Evolutionary conservation across 2,797 vertebrate genomes (phyloP), one percentile per base, ranked within the genome.

Genomic region (Diglossa cyanea): DNA sequence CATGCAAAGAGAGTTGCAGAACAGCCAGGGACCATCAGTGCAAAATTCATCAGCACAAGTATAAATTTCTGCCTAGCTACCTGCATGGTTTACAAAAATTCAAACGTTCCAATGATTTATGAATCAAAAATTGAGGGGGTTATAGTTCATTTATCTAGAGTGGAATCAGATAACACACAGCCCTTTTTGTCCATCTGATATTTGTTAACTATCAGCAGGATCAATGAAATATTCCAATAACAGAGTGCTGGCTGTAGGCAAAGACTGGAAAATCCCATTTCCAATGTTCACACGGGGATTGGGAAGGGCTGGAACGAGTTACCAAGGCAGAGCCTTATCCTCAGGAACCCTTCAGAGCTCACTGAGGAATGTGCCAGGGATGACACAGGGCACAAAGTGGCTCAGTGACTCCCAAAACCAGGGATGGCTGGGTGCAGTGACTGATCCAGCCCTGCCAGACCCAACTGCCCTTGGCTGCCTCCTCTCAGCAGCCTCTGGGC

Each of bases 401-500:
- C 66, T 55, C 63, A 24, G 81, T 24, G 30, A 15, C 24, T 66
- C 57, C 78, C 72, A 28, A 26, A 60, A 39, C 5, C 33, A 60
- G 21, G 33, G 8, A 33, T 18, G 55, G 10, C 11, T 2, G 3
- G 11, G 8, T 31, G 11, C 0, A 42, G 26, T 1, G 47, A 4
- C 39, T 11, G 61, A 65, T 14, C 0, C 3, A 74, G 61, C 45
- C 70, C 75, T 79, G 75, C 72, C 73, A 74, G 82, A 31, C 23
- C 25, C 8, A 1, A 2, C 58, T 66, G 71, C 83, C 71, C 33
- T 3, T 6, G 42, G 61, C 61, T 78, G 68, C 42, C 33, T 84
- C 62, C 35, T 35, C 35, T 35, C 35, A 35, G 35, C 35, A 35
- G 35, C 35, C 35, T 35, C 35, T 35, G 35, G 35, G 35, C 35